Evolutionary conservation across 2,888 invertebrate genomes (phyloP).

Genomic region (Diaphora mendica): DNA sequence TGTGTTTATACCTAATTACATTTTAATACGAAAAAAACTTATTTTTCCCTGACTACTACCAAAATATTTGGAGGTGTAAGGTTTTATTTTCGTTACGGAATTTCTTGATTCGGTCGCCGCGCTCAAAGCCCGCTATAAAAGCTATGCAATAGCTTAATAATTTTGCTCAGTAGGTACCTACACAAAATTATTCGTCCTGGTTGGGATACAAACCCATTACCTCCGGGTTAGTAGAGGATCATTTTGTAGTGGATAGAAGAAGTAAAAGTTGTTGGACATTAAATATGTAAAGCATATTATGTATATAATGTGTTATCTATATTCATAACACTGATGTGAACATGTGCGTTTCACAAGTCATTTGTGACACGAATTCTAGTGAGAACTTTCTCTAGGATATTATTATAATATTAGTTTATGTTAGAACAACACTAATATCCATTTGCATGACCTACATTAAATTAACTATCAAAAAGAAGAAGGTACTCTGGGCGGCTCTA

Average conservation of each 20-base stretch:
- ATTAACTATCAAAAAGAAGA: too few relatives aligned
- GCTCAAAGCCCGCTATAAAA: too few relatives aligned
- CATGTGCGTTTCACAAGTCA: background rate
- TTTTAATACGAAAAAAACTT: too few relatives aligned
- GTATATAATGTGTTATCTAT: background rate
- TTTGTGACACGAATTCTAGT: background rate
- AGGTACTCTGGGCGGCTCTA: too few relatives aligned
- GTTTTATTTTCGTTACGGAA: too few relatives aligned
- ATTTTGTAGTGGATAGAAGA: background rate
- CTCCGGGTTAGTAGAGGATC: too few relatives aligned
- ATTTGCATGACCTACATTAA: background rate
- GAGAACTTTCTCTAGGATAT: conserved; percentile 1
- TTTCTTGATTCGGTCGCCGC: too few relatives aligned
- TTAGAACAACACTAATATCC: background rate
- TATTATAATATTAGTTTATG: background rate
- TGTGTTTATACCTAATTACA: too few relatives aligned
- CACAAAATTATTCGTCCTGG: background rate
- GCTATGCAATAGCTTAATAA: too few relatives aligned
- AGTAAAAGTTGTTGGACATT: background rate
- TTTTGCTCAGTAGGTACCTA: background rate
- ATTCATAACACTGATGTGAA: background rate
- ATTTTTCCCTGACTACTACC: too few relatives aligned
- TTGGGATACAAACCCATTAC: too few relatives aligned
- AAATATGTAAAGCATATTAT: background rate
- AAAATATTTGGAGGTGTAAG: too few relatives aligned